A percentile compares a stretch with the other conserved stretches of the same genome.
These are phyloP conservation scores for Hypsibius dujardini DNA, from an alignment of 1,140 invertebrate species.

Conservation along the genomic window DNA sequence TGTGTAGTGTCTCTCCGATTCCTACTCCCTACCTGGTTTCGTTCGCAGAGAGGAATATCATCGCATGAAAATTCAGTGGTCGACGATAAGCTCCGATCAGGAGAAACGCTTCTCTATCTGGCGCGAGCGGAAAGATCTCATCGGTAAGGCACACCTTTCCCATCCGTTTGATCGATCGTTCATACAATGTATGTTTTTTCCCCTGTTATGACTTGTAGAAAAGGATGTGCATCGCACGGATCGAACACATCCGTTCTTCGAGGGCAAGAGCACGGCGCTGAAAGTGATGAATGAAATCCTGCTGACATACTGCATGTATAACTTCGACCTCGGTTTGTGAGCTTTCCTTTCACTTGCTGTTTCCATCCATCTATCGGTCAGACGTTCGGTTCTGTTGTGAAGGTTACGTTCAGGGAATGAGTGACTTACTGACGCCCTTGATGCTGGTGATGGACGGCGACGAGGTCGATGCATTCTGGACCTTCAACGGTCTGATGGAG, in stretches of 20 bases:
- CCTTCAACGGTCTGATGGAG: conserved; percentile 96
- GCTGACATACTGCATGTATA: conserved; percentile 99
- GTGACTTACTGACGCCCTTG: conserved; percentile 81
- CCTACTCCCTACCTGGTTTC: conserved; percentile 15
- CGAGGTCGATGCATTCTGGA: conserved; percentile 90
- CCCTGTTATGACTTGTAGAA: conserved; percentile 48
- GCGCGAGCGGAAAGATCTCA: conserved; percentile 74
- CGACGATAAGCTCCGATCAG: conserved; percentile 64
- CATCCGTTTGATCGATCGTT: conserved; percentile 17
- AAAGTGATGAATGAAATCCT: conserved; percentile 68
- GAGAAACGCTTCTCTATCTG: conserved; percentile 71
- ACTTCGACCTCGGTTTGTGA: conserved; percentile 72
- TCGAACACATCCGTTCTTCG: conserved; percentile 69
- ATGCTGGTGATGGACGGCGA: conserved; percentile 74
- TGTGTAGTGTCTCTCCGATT: too few relatives aligned
- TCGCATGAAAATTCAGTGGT: conserved; percentile 91
- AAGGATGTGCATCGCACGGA: conserved; percentile 96
- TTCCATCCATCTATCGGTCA: conserved; percentile 49
- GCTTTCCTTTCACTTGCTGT: background rate
- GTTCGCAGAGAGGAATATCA: conserved; percentile 58
- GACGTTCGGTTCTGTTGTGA: conserved; percentile 21
- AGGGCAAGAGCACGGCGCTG: conserved; percentile 73
- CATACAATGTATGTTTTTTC: conserved; percentile 20
- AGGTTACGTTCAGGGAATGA: conserved; percentile 68
- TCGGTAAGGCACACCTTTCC: conserved; percentile 41